These are phyloP conservation scores for Latheticus oryzae DNA, from an alignment of 2,888 invertebrate genomes.

Conservation along the genomic window DNA sequence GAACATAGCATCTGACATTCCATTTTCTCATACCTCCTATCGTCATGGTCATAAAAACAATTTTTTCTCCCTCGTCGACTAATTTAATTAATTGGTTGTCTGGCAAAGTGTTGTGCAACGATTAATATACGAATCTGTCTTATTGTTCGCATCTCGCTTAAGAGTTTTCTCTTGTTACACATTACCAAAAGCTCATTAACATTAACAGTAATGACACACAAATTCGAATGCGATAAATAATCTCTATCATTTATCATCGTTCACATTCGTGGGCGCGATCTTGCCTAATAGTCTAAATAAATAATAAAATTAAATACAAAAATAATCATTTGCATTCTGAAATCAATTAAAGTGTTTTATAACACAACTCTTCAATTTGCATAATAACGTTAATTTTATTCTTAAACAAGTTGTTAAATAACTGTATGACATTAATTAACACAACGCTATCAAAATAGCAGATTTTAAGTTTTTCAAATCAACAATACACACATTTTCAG, in stretches of 20 bases:
- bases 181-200: conserved; percentile 31
- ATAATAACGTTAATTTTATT: conserved; percentile 46
- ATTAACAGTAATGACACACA: conserved; percentile 26
- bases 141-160: conserved; percentile 29
- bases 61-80: conserved; percentile 26
- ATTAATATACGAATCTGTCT: conserved; percentile 37
- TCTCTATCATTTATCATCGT: conserved; percentile 34
- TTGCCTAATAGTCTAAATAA: conserved; percentile 42
- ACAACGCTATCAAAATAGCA: conserved; percentile 32
- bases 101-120: conserved; percentile 18
- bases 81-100: conserved; percentile 35
- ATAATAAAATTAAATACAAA: conserved; percentile 41
- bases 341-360: conserved; percentile 45
- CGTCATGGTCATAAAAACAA: conserved; percentile 13
- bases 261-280: conserved; percentile 36
- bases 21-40: conserved; percentile 4
- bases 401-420: conserved; percentile 46
- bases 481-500: conserved; percentile 35
- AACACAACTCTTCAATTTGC: conserved; percentile 38
- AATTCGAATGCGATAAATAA: conserved; percentile 34
- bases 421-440: conserved; percentile 45
- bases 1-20: conserved; percentile 4
- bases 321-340: conserved; percentile 43
- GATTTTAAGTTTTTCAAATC: conserved; percentile 34
- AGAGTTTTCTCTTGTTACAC: conserved; percentile 41